Percentiles rank a stretch among this genome's conserved stretches.
Conservation (phyloP, 2,113 vertebrate species). For the Mormyrus iriodes region DNA sequence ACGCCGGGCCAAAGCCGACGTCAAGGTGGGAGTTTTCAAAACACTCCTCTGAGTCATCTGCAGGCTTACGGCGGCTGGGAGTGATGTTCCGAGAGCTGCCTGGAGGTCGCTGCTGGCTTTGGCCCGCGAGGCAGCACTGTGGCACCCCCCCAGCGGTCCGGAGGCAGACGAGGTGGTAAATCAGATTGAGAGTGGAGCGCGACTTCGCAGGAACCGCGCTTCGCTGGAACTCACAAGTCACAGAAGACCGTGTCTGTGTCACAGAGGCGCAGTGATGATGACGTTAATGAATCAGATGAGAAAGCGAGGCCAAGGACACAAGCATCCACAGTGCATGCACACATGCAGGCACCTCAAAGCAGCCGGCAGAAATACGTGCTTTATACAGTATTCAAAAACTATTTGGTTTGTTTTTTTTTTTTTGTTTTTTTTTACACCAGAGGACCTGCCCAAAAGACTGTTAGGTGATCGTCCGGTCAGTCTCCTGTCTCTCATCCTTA, state of each 20-base stretch:
- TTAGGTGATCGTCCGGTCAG: background rate
- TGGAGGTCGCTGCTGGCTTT: no score
- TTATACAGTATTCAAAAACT: no score
- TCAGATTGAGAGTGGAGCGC: background rate
- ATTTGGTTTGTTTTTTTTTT: background rate
- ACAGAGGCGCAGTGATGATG: background rate
- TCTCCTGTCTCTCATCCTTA: background rate
- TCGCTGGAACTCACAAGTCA: background rate
- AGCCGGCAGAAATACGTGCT: background rate
- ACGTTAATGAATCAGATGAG: background rate
- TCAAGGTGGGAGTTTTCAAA: slow-evolving; percentile 27
- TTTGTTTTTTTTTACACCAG: background rate
- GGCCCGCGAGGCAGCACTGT: background rate
- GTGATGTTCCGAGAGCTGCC: background rate
- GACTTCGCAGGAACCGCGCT: background rate
- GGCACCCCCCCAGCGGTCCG: background rate
- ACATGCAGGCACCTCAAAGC: background rate
- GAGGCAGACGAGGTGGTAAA: background rate
- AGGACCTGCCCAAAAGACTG: background rate
- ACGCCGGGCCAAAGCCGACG: no score
- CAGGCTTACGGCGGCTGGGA: background rate
- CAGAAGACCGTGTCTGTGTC: background rate
- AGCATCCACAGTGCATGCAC: background rate
- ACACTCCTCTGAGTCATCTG: slow-evolving; percentile 37
- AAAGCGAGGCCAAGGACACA: background rate